Evolutionary conservation across 1,140 invertebrate species (phyloP).

Genomic region (Drosophila melanica): DNA sequence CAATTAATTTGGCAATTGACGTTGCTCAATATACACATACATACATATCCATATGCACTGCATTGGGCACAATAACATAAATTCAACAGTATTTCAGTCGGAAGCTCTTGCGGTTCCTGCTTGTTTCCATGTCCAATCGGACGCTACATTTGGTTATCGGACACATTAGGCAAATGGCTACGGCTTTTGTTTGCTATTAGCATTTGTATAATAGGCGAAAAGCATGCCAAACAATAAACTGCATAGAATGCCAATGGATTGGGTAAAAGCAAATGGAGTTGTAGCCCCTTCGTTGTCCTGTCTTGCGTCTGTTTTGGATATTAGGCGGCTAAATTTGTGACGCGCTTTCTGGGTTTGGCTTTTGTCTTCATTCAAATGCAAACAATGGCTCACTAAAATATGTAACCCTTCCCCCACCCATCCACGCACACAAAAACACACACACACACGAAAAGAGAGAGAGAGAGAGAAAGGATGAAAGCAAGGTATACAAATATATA

Average conservation of each 20-base stretch:
- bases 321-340: slow-evolving; percentile 73
- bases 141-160: slow-evolving; percentile 59
- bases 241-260: slow-evolving; percentile 46
- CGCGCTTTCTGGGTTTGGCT: slow-evolving; percentile 78
- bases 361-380: slow-evolving; percentile 78
- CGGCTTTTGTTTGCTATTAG: slow-evolving; percentile 60
- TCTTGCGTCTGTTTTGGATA: slow-evolving; percentile 56
- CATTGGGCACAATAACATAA: slow-evolving; percentile 26
- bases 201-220: slow-evolving; percentile 69
- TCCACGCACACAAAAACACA: slow-evolving; percentile 12
- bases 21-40: slow-evolving; percentile 33
- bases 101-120: slow-evolving; percentile 9
- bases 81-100: slow-evolving; percentile 27
- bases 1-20: slow-evolving; percentile 84
- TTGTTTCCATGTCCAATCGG: slow-evolving; percentile 15
- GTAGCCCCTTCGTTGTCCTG: slow-evolving; percentile 37
- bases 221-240: slow-evolving; percentile 75
- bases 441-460: neutral
- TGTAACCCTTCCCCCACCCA: slow-evolving; percentile 18
- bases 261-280: slow-evolving; percentile 79
- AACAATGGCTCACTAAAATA: slow-evolving; percentile 70
- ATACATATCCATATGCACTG: neutral
- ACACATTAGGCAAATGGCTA: slow-evolving; percentile 67
- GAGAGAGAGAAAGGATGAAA: neutral
- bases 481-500: slow-evolving; percentile 2